These are phyloP conservation scores for Ormyrus thymus DNA, from an alignment of 2,888 invertebrate genomes.

Conservation along the genomic window DNA sequence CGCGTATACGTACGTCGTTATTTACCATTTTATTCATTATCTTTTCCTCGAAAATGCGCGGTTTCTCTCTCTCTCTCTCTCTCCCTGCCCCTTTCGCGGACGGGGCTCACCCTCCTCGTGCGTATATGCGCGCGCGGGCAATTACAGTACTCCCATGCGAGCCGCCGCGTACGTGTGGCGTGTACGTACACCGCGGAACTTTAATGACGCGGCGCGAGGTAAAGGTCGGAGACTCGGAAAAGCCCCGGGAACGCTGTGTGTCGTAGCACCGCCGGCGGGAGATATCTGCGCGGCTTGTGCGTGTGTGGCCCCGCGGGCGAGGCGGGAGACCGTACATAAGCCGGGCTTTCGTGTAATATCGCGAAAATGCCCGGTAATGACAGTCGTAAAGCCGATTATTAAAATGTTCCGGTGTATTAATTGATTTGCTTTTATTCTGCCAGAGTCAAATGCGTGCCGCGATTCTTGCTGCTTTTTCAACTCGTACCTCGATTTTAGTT, in stretches of 20 bases:
- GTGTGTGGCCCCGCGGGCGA: neutral
- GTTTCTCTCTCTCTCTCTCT: conserved; percentile 8
- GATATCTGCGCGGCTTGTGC: neutral
- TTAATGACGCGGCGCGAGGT: conserved; percentile 55
- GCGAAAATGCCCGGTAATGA: no score
- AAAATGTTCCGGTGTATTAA: no score
- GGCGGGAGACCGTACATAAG: no score
- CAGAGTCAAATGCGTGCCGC: no score
- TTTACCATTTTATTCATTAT: conserved; percentile 64
- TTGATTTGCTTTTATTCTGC: no score
- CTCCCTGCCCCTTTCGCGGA: neutral
- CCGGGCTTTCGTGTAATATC: no score
- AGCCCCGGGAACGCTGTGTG: conserved; percentile 15
- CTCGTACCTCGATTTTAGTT: no score
- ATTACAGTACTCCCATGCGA: conserved; percentile 49
- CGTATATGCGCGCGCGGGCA: conserved; percentile 36
- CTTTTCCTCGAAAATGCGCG: conserved; percentile 47
- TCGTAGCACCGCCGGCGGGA: conserved; percentile 29
- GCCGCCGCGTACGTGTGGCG: neutral
- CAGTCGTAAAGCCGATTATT: no score
- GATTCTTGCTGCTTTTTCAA: no score
- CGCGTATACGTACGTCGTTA: conserved; percentile 53
- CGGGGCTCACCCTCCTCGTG: neutral
- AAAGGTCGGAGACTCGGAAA: conserved; percentile 51
- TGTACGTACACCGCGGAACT: conserved; percentile 49